Percentiles rank a stretch among this genome's conserved stretches.
Evolutionary conservation across 2,888 invertebrate species (phyloP).

Genomic region (Nemoura dubitans): DNA sequence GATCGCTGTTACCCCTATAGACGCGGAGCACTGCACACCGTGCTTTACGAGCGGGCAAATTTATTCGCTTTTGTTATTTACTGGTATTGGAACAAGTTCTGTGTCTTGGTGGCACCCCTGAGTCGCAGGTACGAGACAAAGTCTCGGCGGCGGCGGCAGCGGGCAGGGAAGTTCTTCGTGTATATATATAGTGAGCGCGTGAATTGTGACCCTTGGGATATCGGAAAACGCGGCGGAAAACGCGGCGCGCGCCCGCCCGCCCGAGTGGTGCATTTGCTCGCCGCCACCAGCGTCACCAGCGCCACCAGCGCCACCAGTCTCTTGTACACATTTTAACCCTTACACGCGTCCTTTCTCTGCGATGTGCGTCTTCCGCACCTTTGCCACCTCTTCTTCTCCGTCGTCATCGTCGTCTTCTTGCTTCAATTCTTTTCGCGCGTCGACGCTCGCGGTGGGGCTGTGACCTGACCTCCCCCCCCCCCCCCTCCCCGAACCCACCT

Average conservation of each 20-base stretch:
- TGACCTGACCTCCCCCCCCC: background rate
- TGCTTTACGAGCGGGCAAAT: background rate
- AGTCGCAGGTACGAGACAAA: background rate
- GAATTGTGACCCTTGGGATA: slow-evolving; percentile 15
- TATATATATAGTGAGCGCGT: slow-evolving; percentile 7
- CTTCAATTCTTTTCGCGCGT: background rate
- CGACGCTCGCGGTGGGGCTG: background rate
- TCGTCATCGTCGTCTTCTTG: background rate
- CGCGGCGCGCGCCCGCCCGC: background rate
- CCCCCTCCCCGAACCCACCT: background rate
- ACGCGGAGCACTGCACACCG: background rate
- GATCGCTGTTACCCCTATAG: background rate
- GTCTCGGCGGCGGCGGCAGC: background rate
- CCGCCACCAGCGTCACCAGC: background rate
- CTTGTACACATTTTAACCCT: slow-evolving; percentile 28
- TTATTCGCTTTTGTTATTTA: background rate
- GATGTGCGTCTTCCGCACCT: background rate
- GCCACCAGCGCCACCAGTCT: background rate
- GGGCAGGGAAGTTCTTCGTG: no score
- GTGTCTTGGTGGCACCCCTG: background rate
- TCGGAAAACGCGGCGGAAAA: slow-evolving; percentile 14
- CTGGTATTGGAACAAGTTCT: slow-evolving; percentile 3
- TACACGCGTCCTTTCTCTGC: background rate
- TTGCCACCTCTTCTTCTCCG: background rate
- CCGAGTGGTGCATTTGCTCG: background rate